These are phyloP conservation scores for Phalanger gymnotis DNA, from an alignment of 2,797 vertebrate genomes.

Conservation along the genomic window DNA sequence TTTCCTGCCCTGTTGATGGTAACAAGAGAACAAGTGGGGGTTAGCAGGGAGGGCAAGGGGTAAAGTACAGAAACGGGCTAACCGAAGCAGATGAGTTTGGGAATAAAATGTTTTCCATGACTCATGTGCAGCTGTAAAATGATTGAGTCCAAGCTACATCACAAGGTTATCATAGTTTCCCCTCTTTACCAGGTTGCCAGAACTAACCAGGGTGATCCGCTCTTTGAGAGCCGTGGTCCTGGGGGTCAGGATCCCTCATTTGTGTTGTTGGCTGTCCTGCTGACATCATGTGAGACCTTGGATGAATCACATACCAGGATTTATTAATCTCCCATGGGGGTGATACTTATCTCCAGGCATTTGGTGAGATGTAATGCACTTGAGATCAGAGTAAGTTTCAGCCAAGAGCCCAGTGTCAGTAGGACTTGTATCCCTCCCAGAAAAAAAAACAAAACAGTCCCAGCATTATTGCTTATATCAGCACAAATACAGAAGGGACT, in stretches of 20 bases:
- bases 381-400: neutral
- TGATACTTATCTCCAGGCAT: neutral
- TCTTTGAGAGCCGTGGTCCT: neutral
- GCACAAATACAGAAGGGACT: neutral
- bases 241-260: neutral
- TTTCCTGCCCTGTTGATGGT: constrained; percentile 31
- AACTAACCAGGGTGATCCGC: neutral
- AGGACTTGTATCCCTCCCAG: neutral
- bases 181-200: neutral
- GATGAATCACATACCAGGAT: neutral
- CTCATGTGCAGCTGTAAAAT: neutral
- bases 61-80: neutral
- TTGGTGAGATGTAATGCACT: neutral
- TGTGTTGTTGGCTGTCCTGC: neutral
- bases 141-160: neutral
- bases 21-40: neutral
- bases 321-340: neutral
- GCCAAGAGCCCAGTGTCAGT: neutral
- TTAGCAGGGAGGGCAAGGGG: neutral
- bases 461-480: neutral
- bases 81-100: neutral
- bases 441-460: neutral
- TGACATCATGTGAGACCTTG: neutral
- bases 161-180: neutral
- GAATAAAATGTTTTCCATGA: constrained; percentile 8